phyloP scores from a whole-genome alignment of 2,797 vertebrate species.

The Spea hammondii region DNA sequence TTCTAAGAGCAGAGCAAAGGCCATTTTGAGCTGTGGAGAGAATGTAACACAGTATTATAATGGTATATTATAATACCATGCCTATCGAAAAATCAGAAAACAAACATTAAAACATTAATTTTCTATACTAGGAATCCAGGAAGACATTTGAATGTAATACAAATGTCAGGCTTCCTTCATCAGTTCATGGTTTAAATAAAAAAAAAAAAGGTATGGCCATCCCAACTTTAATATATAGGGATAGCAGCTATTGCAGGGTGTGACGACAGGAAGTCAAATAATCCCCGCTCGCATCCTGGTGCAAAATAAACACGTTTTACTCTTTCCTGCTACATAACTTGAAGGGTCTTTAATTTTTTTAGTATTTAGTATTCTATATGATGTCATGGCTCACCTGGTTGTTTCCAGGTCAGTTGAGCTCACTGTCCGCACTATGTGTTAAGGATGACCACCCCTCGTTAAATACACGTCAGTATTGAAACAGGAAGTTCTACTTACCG shows the following conservation, averaged over 20 bases:
- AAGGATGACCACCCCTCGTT: too few relatives aligned
- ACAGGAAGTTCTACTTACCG: too few relatives aligned
- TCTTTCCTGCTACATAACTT: neutral
- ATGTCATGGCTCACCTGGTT: too few relatives aligned
- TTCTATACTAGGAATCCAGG: conserved; percentile 11
- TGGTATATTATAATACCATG: too few relatives aligned
- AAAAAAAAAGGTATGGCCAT: neutral
- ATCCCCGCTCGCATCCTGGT: conserved; percentile 43
- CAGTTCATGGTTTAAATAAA: conserved; percentile 14
- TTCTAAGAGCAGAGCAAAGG: too few relatives aligned
- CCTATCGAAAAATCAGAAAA: neutral
- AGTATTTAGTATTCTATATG: too few relatives aligned
- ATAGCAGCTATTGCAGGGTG: conserved; percentile 43
- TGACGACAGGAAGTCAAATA: conserved; percentile 33
- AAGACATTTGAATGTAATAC: conserved; percentile 36
- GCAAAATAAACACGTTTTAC: conserved; percentile 12
- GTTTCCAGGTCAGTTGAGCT: too few relatives aligned
- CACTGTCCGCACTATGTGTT: too few relatives aligned
- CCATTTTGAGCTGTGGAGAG: too few relatives aligned
- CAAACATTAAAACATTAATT: conserved; percentile 7
- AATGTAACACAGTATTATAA: too few relatives aligned
- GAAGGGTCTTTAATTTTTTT: neutral
- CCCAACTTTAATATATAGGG: conserved; percentile 21
- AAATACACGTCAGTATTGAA: too few relatives aligned
- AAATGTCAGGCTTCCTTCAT: conserved; percentile 11